Percentiles rank a stretch among this genome's conserved stretches.
Evolutionary conservation across 2,888 invertebrate species (phyloP).

Genomic region (Nomada goodeniana): DNA sequence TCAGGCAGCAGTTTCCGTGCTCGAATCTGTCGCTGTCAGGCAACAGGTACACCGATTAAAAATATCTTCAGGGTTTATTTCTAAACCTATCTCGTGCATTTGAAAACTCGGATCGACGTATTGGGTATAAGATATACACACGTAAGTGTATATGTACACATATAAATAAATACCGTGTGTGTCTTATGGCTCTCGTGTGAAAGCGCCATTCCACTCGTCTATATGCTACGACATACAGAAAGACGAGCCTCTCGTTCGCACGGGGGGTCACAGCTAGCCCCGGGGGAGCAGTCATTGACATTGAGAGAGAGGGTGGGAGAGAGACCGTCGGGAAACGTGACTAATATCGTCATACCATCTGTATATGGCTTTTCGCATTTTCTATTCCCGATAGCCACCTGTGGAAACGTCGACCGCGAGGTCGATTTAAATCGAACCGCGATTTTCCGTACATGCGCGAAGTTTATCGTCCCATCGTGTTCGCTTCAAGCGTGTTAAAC

Average conservation of each 20-base stretch:
- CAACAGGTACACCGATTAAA: neutral
- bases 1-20: neutral
- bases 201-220: slow-evolving; percentile 71
- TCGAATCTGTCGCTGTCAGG: neutral
- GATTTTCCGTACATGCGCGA: neutral
- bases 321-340: slow-evolving; percentile 69
- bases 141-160: neutral
- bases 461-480: neutral
- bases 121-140: neutral
- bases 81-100: neutral
- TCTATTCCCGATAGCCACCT: slow-evolving; percentile 47
- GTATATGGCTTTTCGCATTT: slow-evolving; percentile 63
- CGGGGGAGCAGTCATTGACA: slow-evolving; percentile 79
- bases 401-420: slow-evolving; percentile 25
- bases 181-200: slow-evolving; percentile 70
- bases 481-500: neutral
- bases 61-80: neutral
- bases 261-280: slow-evolving; percentile 74
- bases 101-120: slow-evolving; percentile 3
- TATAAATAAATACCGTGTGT: slow-evolving; percentile 46
- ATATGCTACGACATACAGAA: slow-evolving; percentile 63
- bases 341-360: slow-evolving; percentile 70
- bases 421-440: slow-evolving; percentile 9
- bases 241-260: slow-evolving; percentile 73
- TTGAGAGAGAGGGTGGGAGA: slow-evolving; percentile 69